A percentile compares a stretch with the other conserved stretches of the same genome.
phyloP scores from a whole-genome alignment of 2,113 vertebrate species.

The Mus spicilegus region DNA sequence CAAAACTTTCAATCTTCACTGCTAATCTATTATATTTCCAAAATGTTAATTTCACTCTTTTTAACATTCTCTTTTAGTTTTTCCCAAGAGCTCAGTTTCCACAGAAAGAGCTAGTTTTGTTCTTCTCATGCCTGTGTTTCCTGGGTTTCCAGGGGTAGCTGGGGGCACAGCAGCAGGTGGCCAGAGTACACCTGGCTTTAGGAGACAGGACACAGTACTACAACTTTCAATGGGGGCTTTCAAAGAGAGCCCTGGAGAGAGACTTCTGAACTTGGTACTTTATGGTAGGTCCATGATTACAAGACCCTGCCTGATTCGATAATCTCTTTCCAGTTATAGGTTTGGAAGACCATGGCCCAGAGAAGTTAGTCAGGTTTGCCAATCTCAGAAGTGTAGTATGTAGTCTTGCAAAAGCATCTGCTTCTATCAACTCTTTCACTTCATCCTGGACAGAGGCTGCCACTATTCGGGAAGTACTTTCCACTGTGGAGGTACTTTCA shows the following conservation, averaged over 20 bases:
- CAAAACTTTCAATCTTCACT: background rate
- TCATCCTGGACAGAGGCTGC: background rate
- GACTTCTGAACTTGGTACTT: too few species aligned
- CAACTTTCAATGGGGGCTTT: background rate
- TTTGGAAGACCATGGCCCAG: background rate
- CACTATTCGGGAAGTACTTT: background rate
- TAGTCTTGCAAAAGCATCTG: background rate
- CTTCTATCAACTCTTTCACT: background rate
- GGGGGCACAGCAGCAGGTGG: background rate
- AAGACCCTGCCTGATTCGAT: background rate
- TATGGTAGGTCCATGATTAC: background rate
- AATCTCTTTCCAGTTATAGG: background rate
- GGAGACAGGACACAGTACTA: background rate
- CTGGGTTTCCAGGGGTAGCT: background rate
- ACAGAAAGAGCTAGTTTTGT: background rate
- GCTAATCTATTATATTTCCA: background rate
- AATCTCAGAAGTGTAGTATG: too few species aligned
- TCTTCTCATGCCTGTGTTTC: background rate
- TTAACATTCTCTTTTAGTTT: background rate
- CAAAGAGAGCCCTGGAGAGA: background rate
- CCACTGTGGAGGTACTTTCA: background rate
- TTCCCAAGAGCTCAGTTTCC: conserved; percentile 15
- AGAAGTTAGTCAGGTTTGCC: background rate
- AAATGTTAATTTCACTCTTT: background rate
- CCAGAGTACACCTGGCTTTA: background rate